Conservation (phyloP, 2,113 vertebrate species). For the Halcyon malimbica region DNA sequence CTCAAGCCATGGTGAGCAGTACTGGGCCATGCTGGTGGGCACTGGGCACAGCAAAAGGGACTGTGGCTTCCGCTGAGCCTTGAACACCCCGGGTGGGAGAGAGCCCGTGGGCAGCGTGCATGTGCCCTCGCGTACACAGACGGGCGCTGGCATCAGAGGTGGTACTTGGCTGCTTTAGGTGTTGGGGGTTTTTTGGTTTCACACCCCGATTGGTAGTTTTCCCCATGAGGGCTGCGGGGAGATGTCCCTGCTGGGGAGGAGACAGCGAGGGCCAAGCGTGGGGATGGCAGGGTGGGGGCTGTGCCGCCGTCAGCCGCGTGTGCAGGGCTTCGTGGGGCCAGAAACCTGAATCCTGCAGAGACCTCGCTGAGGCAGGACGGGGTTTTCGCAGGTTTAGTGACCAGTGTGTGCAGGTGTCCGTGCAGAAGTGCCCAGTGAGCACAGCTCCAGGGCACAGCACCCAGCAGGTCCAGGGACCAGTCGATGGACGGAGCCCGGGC, state of each 20-base stretch:
- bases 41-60: background rate
- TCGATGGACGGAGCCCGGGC: background rate
- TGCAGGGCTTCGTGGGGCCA: background rate
- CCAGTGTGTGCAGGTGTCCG: rapidly evolving
- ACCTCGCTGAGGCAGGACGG: background rate
- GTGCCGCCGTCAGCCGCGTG: rapidly evolving
- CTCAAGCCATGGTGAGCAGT: background rate
- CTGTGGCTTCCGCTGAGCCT: background rate
- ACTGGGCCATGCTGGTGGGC: rapidly evolving
- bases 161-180: background rate
- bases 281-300: rapidly evolving
- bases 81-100: rapidly evolving
- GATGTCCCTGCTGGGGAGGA: rapidly evolving
- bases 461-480: background rate
- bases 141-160: rapidly evolving
- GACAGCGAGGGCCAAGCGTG: rapidly evolving
- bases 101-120: background rate
- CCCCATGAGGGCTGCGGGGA: rapidly evolving
- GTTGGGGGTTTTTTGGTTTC: background rate
- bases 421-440: background rate
- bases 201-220: background rate
- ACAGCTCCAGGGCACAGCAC: background rate
- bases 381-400: background rate
- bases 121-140: background rate
- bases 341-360: background rate